Evolutionary conservation across 2,888 invertebrate species (phyloP), one percentile per base, ranked within the genome.

Genomic region (Lutraria lutraria): DNA sequence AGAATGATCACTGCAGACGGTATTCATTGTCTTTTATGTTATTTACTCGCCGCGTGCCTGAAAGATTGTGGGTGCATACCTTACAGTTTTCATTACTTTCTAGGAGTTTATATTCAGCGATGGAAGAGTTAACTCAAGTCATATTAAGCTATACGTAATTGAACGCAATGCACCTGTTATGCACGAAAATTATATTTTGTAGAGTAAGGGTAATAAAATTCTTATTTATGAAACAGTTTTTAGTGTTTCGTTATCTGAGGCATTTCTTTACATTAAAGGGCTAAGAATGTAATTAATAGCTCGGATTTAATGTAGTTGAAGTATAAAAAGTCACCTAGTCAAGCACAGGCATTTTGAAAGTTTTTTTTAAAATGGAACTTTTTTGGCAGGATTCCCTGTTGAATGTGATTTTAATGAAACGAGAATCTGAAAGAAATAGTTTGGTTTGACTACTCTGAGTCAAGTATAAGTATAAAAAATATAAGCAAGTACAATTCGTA

Each of bases 21-120:
- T 76, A 34, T 31, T 34, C 25, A 31, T 76, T 15, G 34, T 34
- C 15, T 31, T n/a, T 72, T 72, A 31, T 76, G 76, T 76, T n/a
- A n/a, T n/a, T n/a, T n/a, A n/a, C 34, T 34, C 76, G 76, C 31
- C 76, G 12, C 3, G 31, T 76, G 19, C 76, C 34, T 31, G 76
- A 76, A 31, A 76, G 76, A 76, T 76, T 68, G n/a, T 76, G 0
- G 15, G 31, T 31, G 34, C 31, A 76, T 76, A 72, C 72, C 76
- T 31, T 76, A 76, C 76, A 72, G 31, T 31, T 31, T 16, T 76
- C 31, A 19, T 34, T 31, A 19, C 29, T 76, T 72, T 72, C 31
- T 12, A 29, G 72, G 29, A 31, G 63, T 63, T n/a, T 63, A 63
- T 63, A 63, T 63, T n/a, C 63, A 21, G 72, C 0, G 12, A 76